Evolutionary conservation across 2,113 vertebrate genomes (phyloP).

Genomic region (Myotis brandtii): DNA sequence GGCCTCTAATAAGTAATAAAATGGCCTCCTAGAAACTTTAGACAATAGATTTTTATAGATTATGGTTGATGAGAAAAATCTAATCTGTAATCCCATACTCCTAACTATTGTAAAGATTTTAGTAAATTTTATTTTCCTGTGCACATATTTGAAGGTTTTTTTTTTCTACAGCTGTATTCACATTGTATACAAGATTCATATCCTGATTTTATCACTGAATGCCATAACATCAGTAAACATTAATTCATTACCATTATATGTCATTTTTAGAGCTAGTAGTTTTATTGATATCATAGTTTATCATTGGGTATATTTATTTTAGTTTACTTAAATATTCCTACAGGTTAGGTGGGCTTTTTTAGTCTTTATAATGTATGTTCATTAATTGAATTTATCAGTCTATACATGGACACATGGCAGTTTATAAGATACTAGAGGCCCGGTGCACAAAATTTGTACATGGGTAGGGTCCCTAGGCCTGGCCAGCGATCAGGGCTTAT

Average conservation of each 20-base stretch:
- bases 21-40: not conserved
- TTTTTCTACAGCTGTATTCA: not conserved
- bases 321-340: not conserved
- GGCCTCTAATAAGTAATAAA: not conserved
- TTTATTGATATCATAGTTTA: not conserved
- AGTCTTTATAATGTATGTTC: not conserved
- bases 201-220: not conserved
- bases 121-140: slow-evolving; percentile 23
- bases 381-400: not conserved
- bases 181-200: not conserved
- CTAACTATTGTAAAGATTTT: not conserved
- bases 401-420: not conserved
- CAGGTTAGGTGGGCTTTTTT: not conserved
- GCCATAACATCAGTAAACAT: not conserved
- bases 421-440: not conserved
- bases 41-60: not conserved
- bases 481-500: too few species aligned
- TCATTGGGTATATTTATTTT: not conserved
- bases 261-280: not conserved
- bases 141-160: not conserved
- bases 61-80: not conserved
- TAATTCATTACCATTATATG: not conserved
- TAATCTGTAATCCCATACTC: not conserved
- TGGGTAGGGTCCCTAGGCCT: too few species aligned
- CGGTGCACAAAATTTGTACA: too few species aligned